Conservation (phyloP, 2,797 vertebrate genomes). For the Spinus olivaceus region DNA sequence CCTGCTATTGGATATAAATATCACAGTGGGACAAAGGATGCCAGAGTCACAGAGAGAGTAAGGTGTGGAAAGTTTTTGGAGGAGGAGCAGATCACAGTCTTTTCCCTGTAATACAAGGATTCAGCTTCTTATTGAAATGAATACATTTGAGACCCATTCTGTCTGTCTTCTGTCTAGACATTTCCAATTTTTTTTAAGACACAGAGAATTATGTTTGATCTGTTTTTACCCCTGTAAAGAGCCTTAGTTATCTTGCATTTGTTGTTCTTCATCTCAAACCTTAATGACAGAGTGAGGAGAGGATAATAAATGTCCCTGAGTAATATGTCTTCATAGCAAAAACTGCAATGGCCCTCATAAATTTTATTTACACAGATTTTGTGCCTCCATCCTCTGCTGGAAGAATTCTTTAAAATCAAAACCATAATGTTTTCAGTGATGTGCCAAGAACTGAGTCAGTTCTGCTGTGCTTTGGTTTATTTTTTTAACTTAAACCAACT, state of each 20-base stretch:
- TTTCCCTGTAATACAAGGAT: background rate
- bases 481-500: background rate
- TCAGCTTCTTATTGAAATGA: background rate
- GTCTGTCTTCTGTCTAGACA: constrained; percentile 24
- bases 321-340: background rate
- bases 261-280: background rate
- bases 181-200: constrained; percentile 18
- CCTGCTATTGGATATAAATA: constrained; percentile 32
- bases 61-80: background rate
- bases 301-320: background rate
- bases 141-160: constrained; percentile 24
- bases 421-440: background rate
- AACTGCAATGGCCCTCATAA: background rate
- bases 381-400: background rate
- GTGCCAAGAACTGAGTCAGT: background rate
- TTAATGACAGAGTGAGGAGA: background rate
- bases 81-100: background rate
- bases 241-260: constrained; percentile 7
- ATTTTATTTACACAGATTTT: background rate
- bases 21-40: background rate
- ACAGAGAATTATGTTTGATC: background rate
- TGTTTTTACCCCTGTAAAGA: background rate
- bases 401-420: background rate
- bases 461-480: background rate
- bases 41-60: background rate